Base-by-base conservation (phyloP, 2,888 invertebrate genomes). In the Thymelicus lineola region DNA sequence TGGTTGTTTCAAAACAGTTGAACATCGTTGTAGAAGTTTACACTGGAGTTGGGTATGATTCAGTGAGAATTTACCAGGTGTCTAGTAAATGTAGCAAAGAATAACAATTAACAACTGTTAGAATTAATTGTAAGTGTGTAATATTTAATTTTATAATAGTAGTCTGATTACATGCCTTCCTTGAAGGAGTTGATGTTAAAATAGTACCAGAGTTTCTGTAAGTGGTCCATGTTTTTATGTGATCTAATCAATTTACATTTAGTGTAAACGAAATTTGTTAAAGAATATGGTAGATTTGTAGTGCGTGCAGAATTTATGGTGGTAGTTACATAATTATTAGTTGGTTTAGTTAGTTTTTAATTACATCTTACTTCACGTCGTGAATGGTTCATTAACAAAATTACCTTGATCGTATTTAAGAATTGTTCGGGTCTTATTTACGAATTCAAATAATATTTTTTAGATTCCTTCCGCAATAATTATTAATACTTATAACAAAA, bases 1-100 rank as follows among this genome's bases (percentile, higher is more conserved):
- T 57, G n/a, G 62, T 77, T 87, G 81, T 85, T 86, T 77, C 80
- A 78, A 82, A 80, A 80, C 73, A 74, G 60, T 61, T 61, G 15
- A 55, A 17, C 28, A 9, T 17, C 15, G 57, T 66, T 46, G 57
- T 45, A 69, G 36, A 53, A 38, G 61, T 71, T 64, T 45, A 38
- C 20, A 55, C 70, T 45, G 58, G 28, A 67, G 17, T 55, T 45
- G 45, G 35, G 9, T 9, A 15, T 38, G 10, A 17, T 46, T 59
- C 14, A 61, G 55, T 61, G 55, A 14, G 55, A 61, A 55, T 6
- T 45, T 17, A 42, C 57, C 36, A n/a, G 35, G 58, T 59, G 66
- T 42, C 15, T 2, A 15, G 14, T 55, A 35, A 61, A 61, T 17
- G 17, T 45, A 55, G 55, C 45, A 45, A 61, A 45, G 20, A 20